Evolutionary conservation across 2,113 vertebrate genomes (phyloP).

Genomic region (Pongo pygmaeus): DNA sequence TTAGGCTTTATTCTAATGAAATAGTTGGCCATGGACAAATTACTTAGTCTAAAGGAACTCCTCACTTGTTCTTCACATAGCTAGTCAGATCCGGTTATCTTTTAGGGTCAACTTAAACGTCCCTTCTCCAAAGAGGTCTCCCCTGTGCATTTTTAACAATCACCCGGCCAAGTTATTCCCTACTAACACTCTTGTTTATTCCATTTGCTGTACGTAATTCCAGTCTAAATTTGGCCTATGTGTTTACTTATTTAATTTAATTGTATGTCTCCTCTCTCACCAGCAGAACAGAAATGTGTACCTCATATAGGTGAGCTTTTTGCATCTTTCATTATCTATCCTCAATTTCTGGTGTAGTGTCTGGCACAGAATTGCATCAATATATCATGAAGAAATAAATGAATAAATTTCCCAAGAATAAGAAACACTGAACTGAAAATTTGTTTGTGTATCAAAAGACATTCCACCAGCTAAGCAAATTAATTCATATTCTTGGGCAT

Average conservation of each 20-base stretch:
- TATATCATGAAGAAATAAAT: background rate
- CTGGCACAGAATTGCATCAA: background rate
- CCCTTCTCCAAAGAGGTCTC: background rate
- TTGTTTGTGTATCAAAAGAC: background rate
- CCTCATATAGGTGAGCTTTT: background rate
- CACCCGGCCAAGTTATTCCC: background rate
- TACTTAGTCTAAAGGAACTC: background rate
- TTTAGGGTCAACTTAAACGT: background rate
- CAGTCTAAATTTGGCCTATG: background rate
- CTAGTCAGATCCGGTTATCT: background rate
- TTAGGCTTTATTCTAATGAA: background rate
- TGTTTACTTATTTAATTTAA: constrained; percentile 7
- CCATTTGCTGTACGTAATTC: background rate
- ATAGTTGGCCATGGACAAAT: background rate
- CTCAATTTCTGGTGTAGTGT: background rate
- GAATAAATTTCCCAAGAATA: background rate
- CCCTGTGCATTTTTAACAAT: background rate
- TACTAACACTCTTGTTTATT: background rate
- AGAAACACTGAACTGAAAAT: background rate
- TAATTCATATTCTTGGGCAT: background rate
- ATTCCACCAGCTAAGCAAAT: background rate
- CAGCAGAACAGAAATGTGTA: background rate
- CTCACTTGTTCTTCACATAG: background rate
- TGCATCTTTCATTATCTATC: background rate
- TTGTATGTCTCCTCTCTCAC: background rate